Percentiles rank a stretch among this genome's conserved stretches.
Evolutionary conservation across 2,797 vertebrate genomes (phyloP).

Genomic region (Mus caroli): DNA sequence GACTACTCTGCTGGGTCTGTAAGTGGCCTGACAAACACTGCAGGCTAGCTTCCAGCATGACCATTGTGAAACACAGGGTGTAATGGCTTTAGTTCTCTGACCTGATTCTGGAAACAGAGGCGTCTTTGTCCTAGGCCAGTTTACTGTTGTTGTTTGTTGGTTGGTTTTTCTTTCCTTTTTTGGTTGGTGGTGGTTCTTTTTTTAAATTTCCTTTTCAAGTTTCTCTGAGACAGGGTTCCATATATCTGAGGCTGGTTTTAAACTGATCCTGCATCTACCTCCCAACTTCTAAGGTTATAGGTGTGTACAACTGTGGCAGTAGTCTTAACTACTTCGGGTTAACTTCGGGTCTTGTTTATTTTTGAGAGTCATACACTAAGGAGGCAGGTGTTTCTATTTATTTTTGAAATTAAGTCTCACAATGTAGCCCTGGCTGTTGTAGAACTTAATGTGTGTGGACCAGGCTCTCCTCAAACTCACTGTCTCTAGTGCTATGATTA

Average conservation of each 20-base stretch:
- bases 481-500: neutral
- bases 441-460: neutral
- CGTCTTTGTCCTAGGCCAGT: constrained; percentile 67
- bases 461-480: neutral
- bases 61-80: constrained; percentile 58
- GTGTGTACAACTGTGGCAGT: neutral
- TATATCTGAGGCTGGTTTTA: neutral
- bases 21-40: constrained; percentile 45
- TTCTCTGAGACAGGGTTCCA: neutral
- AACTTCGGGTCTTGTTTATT: too few species aligned
- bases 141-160: neutral
- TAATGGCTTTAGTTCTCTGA: constrained; percentile 77
- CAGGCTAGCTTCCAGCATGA: neutral
- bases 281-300: neutral
- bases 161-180: neutral
- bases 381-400: neutral
- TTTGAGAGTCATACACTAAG: neutral
- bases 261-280: neutral
- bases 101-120: constrained; percentile 74
- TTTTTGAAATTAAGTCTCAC: neutral
- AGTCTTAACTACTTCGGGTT: too few species aligned
- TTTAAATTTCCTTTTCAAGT: neutral
- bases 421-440: neutral
- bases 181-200: neutral
- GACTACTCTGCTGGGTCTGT: neutral